A percentile compares a stretch with the other conserved stretches of the same genome.
These are phyloP conservation scores for Patagioenas fasciata DNA, from an alignment of 2,113 vertebrate genomes.

Conservation along the genomic window DNA sequence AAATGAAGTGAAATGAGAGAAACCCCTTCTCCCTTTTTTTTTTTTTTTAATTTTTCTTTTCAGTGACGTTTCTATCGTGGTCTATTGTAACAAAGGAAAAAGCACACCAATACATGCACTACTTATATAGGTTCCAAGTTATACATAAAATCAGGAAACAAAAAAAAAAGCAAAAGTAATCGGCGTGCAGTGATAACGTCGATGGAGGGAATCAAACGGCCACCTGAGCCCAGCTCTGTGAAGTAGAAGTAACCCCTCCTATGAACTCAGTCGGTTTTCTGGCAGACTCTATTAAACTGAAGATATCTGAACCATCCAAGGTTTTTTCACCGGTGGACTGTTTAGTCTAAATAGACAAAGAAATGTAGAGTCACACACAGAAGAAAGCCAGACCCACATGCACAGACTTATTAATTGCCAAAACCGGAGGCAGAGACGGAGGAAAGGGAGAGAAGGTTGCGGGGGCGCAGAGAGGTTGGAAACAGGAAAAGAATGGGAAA, in stretches of 20 bases:
- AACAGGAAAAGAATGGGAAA: conserved; percentile 71
- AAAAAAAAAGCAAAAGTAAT: conserved; percentile 10
- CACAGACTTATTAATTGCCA: conserved; percentile 43
- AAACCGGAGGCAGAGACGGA: conserved; percentile 42
- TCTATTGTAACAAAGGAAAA: not conserved
- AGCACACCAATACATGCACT: not conserved
- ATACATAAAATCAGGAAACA: not conserved
- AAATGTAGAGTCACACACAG: conserved; percentile 79
- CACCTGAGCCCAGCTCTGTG: conserved; percentile 88
- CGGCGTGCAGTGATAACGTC: not conserved
- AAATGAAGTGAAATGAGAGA: conserved; percentile 21
- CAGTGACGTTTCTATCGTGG: not conserved
- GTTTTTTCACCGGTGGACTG: conserved; percentile 79
- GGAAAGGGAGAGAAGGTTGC: conserved; percentile 41
- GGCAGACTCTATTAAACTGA: conserved; percentile 83
- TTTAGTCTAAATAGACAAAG: conserved; percentile 85
- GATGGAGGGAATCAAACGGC: conserved; percentile 65
- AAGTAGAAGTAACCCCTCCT: conserved; percentile 85
- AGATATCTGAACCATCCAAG: conserved; percentile 83
- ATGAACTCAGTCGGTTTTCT: conserved; percentile 86
- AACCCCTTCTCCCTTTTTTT: not conserved
- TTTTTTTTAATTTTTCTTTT: not conserved
- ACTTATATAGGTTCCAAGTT: not conserved
- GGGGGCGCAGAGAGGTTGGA: conserved; percentile 23
- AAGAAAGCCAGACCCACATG: not conserved